Evolutionary conservation across 2,797 vertebrate genomes (phyloP).

Genomic region (Lophius americanus): DNA sequence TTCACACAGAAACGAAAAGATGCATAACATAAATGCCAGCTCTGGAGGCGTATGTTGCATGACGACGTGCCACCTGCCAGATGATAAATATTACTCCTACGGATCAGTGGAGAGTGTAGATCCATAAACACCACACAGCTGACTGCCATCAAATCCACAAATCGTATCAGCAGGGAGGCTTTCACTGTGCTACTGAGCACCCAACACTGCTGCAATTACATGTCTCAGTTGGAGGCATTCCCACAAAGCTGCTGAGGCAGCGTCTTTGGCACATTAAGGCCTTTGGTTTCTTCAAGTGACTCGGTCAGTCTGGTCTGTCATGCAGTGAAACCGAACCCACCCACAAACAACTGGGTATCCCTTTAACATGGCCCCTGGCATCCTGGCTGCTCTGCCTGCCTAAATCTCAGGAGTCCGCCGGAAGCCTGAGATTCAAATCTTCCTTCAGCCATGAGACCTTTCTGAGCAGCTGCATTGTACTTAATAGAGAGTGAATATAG

Average conservation of each 20-base stretch:
- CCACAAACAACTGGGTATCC: conserved; percentile 40
- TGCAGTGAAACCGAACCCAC: conserved; percentile 33
- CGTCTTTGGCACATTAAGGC: conserved; percentile 17
- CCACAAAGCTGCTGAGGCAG: conserved; percentile 49
- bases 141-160: conserved; percentile 33
- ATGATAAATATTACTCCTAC: conserved; percentile 17
- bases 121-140: conserved; percentile 26
- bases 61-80: conserved; percentile 4
- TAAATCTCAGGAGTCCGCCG: conserved; percentile 54
- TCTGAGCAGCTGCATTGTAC: conserved; percentile 64
- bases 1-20: conserved; percentile 7
- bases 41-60: conserved; percentile 3
- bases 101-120: conserved; percentile 5
- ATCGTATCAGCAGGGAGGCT: conserved; percentile 27
- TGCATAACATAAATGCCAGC: not conserved
- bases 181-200: conserved; percentile 5
- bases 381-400: conserved; percentile 14
- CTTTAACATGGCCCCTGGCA: conserved; percentile 27
- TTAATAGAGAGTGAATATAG: conserved; percentile 36
- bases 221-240: conserved; percentile 29
- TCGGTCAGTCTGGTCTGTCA: conserved; percentile 32
- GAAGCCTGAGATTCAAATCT: conserved; percentile 38
- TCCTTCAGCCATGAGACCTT: conserved; percentile 32
- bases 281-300: conserved; percentile 23
- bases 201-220: conserved; percentile 25